Evolutionary conservation across 2,888 invertebrate genomes (phyloP).

Genomic region (Sicus ferrugineus): DNA sequence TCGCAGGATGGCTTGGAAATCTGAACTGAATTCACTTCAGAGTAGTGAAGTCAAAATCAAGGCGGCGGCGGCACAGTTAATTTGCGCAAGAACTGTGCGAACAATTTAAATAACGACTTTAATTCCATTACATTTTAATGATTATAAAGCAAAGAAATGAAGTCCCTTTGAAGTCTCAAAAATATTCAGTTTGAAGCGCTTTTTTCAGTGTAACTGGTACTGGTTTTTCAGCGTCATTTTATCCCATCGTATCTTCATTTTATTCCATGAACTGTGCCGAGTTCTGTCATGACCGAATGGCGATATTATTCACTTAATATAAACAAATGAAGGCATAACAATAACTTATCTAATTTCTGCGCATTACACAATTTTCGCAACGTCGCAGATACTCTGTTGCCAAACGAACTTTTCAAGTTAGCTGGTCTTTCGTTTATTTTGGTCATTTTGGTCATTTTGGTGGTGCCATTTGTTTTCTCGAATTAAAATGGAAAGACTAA

Average conservation of each 20-base stretch:
- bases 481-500: background rate
- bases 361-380: slow-evolving; percentile 28
- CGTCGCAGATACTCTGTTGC: background rate
- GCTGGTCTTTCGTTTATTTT: background rate
- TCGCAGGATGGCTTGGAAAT: background rate
- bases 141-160: no score
- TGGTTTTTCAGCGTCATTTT: no score
- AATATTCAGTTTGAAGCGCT: no score
- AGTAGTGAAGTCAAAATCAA: background rate
- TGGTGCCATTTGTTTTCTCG: background rate
- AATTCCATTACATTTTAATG: no score
- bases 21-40: background rate
- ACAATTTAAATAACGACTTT: background rate
- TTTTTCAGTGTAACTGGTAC: no score
- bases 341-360: slow-evolving; percentile 27
- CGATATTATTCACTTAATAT: slow-evolving; percentile 16
- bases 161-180: no score
- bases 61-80: background rate
- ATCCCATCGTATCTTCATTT: no score
- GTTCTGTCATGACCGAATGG: background rate
- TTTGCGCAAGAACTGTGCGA: background rate
- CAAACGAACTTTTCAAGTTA: slow-evolving; percentile 13
- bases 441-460: no score
- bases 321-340: slow-evolving; percentile 22
- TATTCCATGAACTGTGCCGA: background rate